Conservation (phyloP, 2,797 vertebrate genomes). For the Schizothorax lantsangensis region DNA sequence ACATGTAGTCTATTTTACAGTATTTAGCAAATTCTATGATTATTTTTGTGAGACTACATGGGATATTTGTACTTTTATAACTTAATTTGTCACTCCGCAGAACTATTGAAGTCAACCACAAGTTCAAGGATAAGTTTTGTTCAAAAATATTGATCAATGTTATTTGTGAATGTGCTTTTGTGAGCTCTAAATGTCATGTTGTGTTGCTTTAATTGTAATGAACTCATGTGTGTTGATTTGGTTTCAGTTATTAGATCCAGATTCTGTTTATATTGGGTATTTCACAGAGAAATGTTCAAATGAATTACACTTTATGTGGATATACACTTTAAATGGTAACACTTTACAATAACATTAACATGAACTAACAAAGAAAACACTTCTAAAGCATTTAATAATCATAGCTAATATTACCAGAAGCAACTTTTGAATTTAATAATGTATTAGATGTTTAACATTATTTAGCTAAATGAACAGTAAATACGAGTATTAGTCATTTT, state of each 20-base stretch:
- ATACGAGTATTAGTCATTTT: background rate
- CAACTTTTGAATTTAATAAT: too few relatives aligned
- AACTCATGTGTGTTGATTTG: background rate
- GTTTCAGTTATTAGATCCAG: background rate
- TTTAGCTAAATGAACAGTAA: background rate
- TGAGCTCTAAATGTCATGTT: slow-evolving; percentile 1
- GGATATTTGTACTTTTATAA: slow-evolving; percentile 38
- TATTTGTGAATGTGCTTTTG: too few relatives aligned
- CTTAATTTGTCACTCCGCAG: background rate
- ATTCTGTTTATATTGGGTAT: background rate
- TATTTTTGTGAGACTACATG: slow-evolving; percentile 28
- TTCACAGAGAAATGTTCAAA: background rate
- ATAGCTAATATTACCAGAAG: background rate
- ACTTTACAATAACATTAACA: background rate
- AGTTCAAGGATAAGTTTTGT: background rate
- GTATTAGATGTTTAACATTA: background rate
- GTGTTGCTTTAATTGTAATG: background rate
- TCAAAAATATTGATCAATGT: background rate
- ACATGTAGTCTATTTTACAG: slow-evolving; percentile 1
- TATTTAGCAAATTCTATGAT: slow-evolving; percentile 15
- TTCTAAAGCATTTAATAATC: too few relatives aligned
- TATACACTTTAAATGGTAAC: background rate
- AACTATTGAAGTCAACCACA: background rate
- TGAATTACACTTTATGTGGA: too few relatives aligned
- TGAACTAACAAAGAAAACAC: background rate